Percentiles rank a stretch among this genome's conserved stretches.
Conservation (phyloP, 2,113 vertebrate species). For the Vanacampus margaritifer region DNA sequence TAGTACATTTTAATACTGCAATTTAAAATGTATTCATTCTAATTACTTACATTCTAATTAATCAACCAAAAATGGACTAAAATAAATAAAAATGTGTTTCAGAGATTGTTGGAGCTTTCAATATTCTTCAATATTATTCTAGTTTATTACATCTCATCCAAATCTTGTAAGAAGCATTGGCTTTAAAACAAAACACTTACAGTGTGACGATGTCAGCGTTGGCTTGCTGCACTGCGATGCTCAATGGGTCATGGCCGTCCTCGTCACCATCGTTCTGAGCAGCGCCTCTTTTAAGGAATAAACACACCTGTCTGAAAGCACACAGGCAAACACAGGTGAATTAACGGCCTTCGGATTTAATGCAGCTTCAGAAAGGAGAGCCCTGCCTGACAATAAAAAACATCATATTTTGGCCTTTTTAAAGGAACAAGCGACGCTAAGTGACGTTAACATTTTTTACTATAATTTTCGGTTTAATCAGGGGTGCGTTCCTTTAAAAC, state of each 20-base stretch:
- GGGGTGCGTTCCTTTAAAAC: too few relatives aligned
- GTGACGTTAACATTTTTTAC: too few relatives aligned
- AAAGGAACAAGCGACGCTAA: too few relatives aligned
- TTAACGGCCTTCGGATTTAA: too few relatives aligned
- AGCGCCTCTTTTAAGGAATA: constrained; percentile 92
- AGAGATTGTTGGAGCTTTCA: background rate
- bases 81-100: background rate
- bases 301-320: constrained; percentile 87
- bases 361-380: too few relatives aligned
- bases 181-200: constrained; percentile 66
- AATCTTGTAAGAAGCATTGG: background rate
- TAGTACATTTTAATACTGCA: too few relatives aligned
- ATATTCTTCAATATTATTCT: background rate
- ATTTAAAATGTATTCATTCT: too few relatives aligned
- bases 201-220: constrained; percentile 96
- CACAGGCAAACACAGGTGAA: background rate
- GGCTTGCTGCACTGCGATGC: constrained; percentile 89
- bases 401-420: too few relatives aligned
- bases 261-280: constrained; percentile 85
- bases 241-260: constrained; percentile 89
- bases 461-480: too few relatives aligned
- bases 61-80: background rate
- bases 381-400: too few relatives aligned
- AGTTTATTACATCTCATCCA: background rate
- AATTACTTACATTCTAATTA: background rate